These are phyloP conservation scores for Microctonus brassicae DNA, from an alignment of 2,888 invertebrate genomes.

Conservation along the genomic window DNA sequence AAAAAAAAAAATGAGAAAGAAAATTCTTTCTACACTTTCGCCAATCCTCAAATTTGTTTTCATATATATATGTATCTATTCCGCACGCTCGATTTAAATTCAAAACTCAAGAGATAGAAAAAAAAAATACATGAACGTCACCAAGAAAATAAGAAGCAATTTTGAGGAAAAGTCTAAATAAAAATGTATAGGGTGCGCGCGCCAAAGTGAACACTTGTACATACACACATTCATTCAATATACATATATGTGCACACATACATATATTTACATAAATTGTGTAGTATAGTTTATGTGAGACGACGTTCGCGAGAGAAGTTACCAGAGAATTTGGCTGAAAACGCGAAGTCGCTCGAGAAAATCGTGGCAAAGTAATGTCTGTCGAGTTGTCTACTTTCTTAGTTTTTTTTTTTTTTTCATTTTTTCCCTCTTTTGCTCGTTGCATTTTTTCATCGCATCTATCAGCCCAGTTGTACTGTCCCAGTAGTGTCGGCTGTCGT, in stretches of 20 bases:
- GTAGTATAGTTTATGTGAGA: neutral
- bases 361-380: slow-evolving; percentile 26
- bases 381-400: slow-evolving; percentile 22
- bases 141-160: slow-evolving; percentile 2
- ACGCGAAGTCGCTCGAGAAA: slow-evolving; percentile 27
- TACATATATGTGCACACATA: neutral
- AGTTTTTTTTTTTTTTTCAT: neutral
- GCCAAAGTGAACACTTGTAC: neutral
- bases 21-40: no score
- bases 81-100: slow-evolving; percentile 1
- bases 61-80: neutral
- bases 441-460: neutral
- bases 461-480: neutral
- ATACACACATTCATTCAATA: neutral
- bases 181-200: neutral
- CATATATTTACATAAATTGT: neutral
- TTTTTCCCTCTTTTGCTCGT: neutral
- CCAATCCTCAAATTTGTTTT: no score
- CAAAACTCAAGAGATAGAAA: neutral
- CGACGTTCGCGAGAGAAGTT: neutral
- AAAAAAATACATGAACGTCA: neutral
- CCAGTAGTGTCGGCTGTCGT: neutral
- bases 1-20: no score
- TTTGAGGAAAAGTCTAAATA: neutral
- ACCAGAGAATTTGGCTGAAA: neutral